Base-by-base conservation (phyloP, 2,888 invertebrate genomes). In the Campoplex capitator region DNA sequence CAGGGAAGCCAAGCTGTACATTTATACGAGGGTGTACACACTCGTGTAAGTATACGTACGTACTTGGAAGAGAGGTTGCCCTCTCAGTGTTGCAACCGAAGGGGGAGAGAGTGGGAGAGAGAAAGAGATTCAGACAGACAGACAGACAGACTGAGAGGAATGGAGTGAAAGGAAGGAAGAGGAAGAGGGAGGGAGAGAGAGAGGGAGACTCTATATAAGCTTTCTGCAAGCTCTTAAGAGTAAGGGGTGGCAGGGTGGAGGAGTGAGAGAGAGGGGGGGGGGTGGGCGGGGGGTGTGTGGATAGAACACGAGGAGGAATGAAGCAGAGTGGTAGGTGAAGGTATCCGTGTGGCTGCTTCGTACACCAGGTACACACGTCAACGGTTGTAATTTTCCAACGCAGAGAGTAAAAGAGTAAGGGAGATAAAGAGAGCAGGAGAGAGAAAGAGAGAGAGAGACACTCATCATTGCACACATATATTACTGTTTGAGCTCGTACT, bases 351-450 rank as follows among this genome's bases (percentile, higher is more conserved):
- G 32, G 80, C 76, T 42, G 51, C 67, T 68, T 32, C 80, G 51
- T 73, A 80, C 71, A 73, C 42, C 76, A 71, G 71, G 56, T 73
- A 80, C 80, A 81, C 80, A 74, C 83, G 79, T 67, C 67, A 38
- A 83, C 83, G 83, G 76, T 80, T 86, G 84, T 86, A 86, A 86
- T 86, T 86, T 86, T 86, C 76, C 48, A 86, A 77, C 86, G 9
- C 23, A 23, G 16, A 80, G 71, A 58, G 62, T 56, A 71, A 80
- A 16, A 58, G 54, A 18, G 67, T 54, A 51, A 68, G 42, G 54
- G 13, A 51, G 67, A 65, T 35, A 78, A 38, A 38, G 68, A 70
- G 56, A 54, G 32, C 6, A 28, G 45, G 74, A 56, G 74, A 75
- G 58, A 16, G 73, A 74, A 23, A 65, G 35, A 51, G 54, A 67